Conservation (phyloP, 2,888 invertebrate genomes). For the Netelia melanura region DNA sequence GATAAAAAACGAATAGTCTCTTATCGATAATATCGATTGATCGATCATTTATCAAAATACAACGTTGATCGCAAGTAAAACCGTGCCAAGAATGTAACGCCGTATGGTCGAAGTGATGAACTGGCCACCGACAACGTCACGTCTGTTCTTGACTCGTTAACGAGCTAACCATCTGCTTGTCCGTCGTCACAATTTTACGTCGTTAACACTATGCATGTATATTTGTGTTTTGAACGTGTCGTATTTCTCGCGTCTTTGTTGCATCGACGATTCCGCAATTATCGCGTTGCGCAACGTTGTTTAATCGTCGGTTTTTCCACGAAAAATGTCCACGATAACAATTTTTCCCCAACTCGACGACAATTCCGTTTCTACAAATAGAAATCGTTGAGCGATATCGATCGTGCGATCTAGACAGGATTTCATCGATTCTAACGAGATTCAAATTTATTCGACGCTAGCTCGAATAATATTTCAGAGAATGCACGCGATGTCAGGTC, state of each 20-base stretch:
- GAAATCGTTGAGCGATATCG: not conserved
- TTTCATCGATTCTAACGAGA: constrained; percentile 4
- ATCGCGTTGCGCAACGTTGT: constrained; percentile 23
- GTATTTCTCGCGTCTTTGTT: constrained; percentile 35
- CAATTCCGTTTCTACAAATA: not conserved
- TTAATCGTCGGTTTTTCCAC: not conserved
- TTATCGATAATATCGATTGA: too few species aligned
- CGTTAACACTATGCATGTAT: constrained; percentile 36
- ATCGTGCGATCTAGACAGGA: not conserved
- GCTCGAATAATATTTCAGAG: constrained; percentile 30
- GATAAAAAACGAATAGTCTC: not conserved
- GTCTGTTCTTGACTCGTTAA: constrained; percentile 24
- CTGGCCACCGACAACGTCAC: constrained; percentile 14
- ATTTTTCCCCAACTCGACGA: not conserved
- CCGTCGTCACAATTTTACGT: constrained; percentile 38
- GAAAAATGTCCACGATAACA: not conserved
- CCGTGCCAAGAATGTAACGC: too few species aligned
- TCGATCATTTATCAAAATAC: not conserved
- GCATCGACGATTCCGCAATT: constrained; percentile 27
- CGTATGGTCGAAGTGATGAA: not conserved
- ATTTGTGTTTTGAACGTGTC: constrained; percentile 47
- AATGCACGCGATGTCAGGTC: not conserved
- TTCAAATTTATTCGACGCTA: constrained; percentile 9
- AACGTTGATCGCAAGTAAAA: too few species aligned
- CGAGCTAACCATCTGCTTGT: constrained; percentile 34